Conservation (phyloP, 2,797 vertebrate species). For the Macropodus opercularis region DNA sequence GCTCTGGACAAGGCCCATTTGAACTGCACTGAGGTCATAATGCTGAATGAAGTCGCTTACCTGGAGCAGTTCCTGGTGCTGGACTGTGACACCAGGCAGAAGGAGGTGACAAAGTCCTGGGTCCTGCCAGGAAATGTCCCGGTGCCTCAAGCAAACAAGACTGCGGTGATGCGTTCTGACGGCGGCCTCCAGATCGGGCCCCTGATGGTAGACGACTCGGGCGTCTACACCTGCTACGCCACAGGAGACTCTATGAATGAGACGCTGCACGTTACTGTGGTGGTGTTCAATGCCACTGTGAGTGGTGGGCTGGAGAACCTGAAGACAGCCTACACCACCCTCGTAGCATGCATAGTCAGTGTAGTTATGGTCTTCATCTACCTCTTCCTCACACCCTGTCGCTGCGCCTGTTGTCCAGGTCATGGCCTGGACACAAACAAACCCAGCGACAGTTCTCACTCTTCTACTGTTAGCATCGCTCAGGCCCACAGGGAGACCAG, state of each 20-base stretch:
- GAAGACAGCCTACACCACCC: conserved; percentile 96
- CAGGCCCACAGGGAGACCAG: conserved; percentile 80
- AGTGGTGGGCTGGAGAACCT: conserved; percentile 86
- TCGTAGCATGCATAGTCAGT: conserved; percentile 92
- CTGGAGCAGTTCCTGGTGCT: conserved; percentile 86
- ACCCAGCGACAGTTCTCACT: conserved; percentile 88
- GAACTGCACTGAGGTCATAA: conserved; percentile 79
- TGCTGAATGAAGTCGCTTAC: conserved; percentile 80
- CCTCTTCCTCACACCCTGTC: conserved; percentile 94
- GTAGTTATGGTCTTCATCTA: conserved; percentile 93
- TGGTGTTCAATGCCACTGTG: conserved; percentile 89
- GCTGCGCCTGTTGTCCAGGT: conserved; percentile 84
- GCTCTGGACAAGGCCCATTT: conserved; percentile 65
- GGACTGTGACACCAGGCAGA: conserved; percentile 88
- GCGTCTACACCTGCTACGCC: conserved; percentile 91
- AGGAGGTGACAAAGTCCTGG: conserved; percentile 85
- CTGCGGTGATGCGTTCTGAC: conserved; percentile 63
- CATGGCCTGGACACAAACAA: conserved; percentile 77
- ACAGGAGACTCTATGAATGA: conserved; percentile 88
- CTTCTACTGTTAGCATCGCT: conserved; percentile 89
- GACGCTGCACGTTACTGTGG: conserved; percentile 89
- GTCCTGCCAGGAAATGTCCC: conserved; percentile 83
- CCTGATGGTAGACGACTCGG: conserved; percentile 84
- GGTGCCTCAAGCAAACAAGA: conserved; percentile 75
- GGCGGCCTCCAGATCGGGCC: conserved; percentile 85